A percentile compares a stretch with the other conserved stretches of the same genome.
Evolutionary conservation across 2,888 invertebrate genomes (phyloP).

Genomic region (Nemapogon koenigi): DNA sequence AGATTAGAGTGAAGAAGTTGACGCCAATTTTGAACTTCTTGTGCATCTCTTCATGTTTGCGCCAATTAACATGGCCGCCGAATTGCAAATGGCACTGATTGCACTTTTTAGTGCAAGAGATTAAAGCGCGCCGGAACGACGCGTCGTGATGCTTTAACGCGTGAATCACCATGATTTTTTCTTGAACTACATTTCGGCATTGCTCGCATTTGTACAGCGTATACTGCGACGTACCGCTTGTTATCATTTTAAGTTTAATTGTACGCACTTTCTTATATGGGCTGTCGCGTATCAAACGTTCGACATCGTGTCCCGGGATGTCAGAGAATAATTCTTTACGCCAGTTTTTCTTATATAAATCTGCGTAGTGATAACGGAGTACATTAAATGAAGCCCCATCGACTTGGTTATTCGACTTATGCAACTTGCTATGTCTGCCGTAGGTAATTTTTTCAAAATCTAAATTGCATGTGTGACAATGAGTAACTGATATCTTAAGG

Average conservation of each 20-base stretch:
- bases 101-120: neutral
- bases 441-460: slow-evolving; percentile 25
- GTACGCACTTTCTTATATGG: too few relatives aligned
- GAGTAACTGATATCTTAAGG: slow-evolving; percentile 17
- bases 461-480: slow-evolving; percentile 29
- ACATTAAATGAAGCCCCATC: slow-evolving; percentile 25
- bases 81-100: neutral
- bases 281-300: too few relatives aligned
- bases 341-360: slow-evolving; percentile 27
- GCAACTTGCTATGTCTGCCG: slow-evolving; percentile 24
- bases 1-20: too few relatives aligned
- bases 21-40: too few relatives aligned
- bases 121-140: neutral
- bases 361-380: slow-evolving; percentile 23
- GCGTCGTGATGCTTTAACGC: neutral
- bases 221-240: neutral
- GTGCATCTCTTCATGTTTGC: neutral
- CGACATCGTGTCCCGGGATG: too few relatives aligned
- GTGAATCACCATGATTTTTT: neutral
- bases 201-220: neutral
- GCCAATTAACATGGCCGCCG: neutral
- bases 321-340: slow-evolving; percentile 21
- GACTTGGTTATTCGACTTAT: slow-evolving; percentile 17
- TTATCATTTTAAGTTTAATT: too few relatives aligned
- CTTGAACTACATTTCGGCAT: neutral